These are phyloP conservation scores for Vombatus ursinus DNA, from an alignment of 2,113 vertebrate species.

Conservation along the genomic window DNA sequence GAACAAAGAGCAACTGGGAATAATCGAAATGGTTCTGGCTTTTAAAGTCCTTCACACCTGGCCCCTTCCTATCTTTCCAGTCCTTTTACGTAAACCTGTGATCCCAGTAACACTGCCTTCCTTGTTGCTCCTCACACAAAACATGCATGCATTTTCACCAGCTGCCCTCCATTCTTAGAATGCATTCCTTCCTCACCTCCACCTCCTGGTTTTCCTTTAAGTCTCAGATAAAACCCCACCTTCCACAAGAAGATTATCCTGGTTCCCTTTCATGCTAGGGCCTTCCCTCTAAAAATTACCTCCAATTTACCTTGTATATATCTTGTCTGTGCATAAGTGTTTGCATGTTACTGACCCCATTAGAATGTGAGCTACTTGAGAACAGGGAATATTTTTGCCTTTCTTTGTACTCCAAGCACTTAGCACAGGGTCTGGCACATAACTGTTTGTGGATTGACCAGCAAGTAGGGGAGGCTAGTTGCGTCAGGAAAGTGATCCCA, in stretches of 20 bases:
- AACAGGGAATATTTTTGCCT: not conserved
- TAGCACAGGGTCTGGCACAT: not conserved
- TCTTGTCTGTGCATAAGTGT: not conserved
- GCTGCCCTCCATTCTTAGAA: not conserved
- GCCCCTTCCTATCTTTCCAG: not conserved
- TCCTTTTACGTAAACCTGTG: not conserved
- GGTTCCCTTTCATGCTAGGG: not conserved
- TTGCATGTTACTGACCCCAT: not conserved
- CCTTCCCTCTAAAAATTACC: not conserved
- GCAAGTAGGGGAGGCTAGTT: not conserved
- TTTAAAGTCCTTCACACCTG: not conserved
- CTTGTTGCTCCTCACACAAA: not conserved
- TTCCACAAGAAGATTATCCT: not conserved
- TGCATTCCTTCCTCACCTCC: not conserved
- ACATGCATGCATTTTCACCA: not conserved
- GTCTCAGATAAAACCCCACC: not conserved
- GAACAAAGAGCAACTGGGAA: not conserved
- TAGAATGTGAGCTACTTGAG: not conserved
- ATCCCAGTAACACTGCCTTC: not conserved
- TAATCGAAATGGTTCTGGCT: not conserved
- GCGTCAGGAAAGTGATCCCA: not conserved
- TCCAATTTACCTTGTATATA: not conserved
- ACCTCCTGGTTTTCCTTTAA: not conserved
- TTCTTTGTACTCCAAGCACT: not conserved
- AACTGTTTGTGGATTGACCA: not conserved